Evolutionary conservation across 2,888 invertebrate species (phyloP).

Genomic region (Tenodera sinensis): DNA sequence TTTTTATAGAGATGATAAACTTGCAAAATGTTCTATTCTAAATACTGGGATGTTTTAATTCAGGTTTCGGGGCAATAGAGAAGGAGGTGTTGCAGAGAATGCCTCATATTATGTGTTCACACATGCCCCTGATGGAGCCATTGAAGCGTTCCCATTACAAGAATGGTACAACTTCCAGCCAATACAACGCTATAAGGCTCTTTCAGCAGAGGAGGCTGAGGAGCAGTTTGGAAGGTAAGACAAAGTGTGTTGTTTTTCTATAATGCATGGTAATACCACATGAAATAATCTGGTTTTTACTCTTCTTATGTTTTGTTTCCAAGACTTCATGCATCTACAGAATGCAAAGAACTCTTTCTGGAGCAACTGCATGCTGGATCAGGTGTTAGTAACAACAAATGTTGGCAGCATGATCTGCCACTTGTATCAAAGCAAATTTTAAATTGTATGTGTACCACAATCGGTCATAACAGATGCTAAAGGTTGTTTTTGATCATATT

Average conservation of each 20-base stretch:
- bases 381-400: too few relatives aligned
- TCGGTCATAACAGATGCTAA: too few relatives aligned
- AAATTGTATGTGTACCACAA: too few relatives aligned
- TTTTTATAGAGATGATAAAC: neutral
- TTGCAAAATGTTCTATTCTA: neutral
- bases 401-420: too few relatives aligned
- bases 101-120: constrained; percentile 97
- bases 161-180: constrained; percentile 77
- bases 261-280: too few relatives aligned
- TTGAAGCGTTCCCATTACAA: constrained; percentile 91
- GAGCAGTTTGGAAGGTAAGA: constrained; percentile 81
- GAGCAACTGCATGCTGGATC: too few relatives aligned
- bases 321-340: too few relatives aligned
- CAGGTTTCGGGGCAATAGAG: constrained; percentile 84
- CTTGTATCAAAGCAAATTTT: too few relatives aligned
- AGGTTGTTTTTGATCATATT: too few relatives aligned
- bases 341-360: too few relatives aligned
- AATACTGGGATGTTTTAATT: constrained; percentile 26
- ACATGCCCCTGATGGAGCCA: constrained; percentile 90
- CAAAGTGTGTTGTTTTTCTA: neutral
- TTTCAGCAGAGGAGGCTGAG: constrained; percentile 97
- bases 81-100: constrained; percentile 95
- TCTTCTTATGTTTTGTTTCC: too few relatives aligned
- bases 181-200: constrained; percentile 67
- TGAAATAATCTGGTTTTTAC: too few relatives aligned